phyloP scores from a whole-genome alignment of 2,888 invertebrate species.

The Holacanthella duospinosa region DNA sequence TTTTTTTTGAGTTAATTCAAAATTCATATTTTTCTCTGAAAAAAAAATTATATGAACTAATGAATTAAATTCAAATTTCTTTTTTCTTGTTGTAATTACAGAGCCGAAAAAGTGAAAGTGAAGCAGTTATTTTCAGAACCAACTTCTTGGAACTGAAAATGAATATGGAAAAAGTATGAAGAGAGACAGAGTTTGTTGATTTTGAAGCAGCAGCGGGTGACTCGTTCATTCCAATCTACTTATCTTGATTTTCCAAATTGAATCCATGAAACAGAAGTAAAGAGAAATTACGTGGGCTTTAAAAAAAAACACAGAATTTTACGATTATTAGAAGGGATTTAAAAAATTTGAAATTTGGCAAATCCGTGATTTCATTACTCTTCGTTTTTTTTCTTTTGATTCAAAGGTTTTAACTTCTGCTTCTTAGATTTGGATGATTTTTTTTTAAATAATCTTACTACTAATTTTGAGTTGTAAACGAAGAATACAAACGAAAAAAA shows the following conservation, averaged over 20 bases:
- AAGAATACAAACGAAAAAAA: too few relatives aligned
- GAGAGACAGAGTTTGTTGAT: background rate
- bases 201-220: too few relatives aligned
- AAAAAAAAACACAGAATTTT: background rate
- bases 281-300: background rate
- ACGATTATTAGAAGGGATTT: background rate
- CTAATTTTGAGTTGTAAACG: too few relatives aligned
- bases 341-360: too few relatives aligned
- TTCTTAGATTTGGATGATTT: too few relatives aligned
- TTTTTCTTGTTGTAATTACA: background rate
- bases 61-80: too few relatives aligned
- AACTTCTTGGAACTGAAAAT: background rate
- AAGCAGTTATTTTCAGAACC: background rate
- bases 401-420: too few relatives aligned
- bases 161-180: background rate
- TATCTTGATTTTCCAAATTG: background rate
- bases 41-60: background rate
- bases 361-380: too few relatives aligned
- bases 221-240: background rate
- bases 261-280: background rate
- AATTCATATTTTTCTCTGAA: background rate
- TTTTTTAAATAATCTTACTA: too few relatives aligned
- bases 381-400: too few relatives aligned
- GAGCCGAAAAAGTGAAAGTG: background rate
- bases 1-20: too few relatives aligned